Base-by-base conservation (phyloP, 2,797 vertebrate genomes). In the Scleropages formosus region DNA sequence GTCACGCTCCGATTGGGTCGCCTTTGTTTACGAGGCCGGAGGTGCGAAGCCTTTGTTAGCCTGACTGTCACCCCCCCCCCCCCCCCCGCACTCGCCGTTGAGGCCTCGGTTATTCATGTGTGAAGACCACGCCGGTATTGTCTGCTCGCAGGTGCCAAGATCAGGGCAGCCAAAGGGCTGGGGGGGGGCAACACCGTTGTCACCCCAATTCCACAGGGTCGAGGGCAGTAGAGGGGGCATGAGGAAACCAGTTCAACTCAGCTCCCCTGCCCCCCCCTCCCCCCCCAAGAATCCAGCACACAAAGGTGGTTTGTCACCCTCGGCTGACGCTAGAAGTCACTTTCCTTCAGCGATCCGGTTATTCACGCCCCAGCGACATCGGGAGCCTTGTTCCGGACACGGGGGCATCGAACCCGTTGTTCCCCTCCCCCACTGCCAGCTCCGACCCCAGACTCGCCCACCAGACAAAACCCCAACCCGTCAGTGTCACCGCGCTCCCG, bases 321-420 rank as follows among this genome's bases (percentile, higher is more conserved):
- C 74, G 79, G 62, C 70, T 73, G 77, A 53, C 79, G 80, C 84
- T 79, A 78, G 78, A 84, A 83, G 83, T 79, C 72, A 75, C 31
- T 77, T n/a, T 88, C 88, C 88, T 81, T 82, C 87, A 77, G 87
- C 80, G 87, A 78, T 31, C 39, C 20, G 49, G 79, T 75, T 82
- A 87, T 89, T 89, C 85, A 85, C 61, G 68, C n/a, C 51, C 51
- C 85, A 81, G 82, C 78, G 68, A 66, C 26, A 59, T 31, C 31
- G 46, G 53, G 75, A 83, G 20, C 80, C 63, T 73, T 75, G 65
- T 76, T 81, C 51, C 84, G 82, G 79, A 85, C 83, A 80, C 81
- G 82, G 82, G 75, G 16, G 47, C 80, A 80, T 75, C 83, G 73
- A 83, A 79, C 82, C 73, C 75, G 71, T 77, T 82, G 72, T 78